phyloP scores from a whole-genome alignment of 2,888 invertebrate genomes.

The Cephus nigrinus region DNA sequence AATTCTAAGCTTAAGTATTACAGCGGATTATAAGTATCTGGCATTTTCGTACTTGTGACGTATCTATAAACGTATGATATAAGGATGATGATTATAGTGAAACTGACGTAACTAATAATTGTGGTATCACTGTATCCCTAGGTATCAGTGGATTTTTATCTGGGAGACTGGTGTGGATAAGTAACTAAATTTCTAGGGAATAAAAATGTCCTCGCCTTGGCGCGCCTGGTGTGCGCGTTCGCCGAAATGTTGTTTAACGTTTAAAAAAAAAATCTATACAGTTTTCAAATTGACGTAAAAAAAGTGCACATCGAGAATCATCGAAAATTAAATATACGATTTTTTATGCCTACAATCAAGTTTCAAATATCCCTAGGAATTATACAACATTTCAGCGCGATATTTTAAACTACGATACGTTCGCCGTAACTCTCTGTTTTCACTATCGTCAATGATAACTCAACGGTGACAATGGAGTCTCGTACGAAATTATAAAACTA shows the following conservation, averaged over 20 bases:
- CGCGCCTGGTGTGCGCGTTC: neutral
- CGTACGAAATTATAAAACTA: neutral
- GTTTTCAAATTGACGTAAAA: neutral
- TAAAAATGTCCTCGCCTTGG: neutral
- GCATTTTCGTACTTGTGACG: neutral
- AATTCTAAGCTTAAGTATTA: constrained; percentile 31
- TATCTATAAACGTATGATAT: neutral
- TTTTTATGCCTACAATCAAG: no score
- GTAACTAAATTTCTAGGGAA: neutral
- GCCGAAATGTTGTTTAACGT: neutral
- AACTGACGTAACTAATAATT: neutral
- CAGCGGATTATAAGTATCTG: neutral
- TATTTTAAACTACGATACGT: neutral
- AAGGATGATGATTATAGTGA: neutral
- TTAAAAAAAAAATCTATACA: neutral
- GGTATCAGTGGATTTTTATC: neutral
- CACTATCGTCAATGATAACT: neutral
- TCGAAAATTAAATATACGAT: neutral
- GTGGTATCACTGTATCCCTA: neutral
- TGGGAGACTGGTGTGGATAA: neutral
- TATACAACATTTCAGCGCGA: neutral
- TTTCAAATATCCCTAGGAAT: neutral
- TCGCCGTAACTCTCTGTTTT: neutral
- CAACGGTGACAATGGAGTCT: neutral
- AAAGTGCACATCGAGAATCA: neutral